Evolutionary conservation across 2,888 invertebrate species (phyloP).

Genomic region (Lamellibrachia columna): DNA sequence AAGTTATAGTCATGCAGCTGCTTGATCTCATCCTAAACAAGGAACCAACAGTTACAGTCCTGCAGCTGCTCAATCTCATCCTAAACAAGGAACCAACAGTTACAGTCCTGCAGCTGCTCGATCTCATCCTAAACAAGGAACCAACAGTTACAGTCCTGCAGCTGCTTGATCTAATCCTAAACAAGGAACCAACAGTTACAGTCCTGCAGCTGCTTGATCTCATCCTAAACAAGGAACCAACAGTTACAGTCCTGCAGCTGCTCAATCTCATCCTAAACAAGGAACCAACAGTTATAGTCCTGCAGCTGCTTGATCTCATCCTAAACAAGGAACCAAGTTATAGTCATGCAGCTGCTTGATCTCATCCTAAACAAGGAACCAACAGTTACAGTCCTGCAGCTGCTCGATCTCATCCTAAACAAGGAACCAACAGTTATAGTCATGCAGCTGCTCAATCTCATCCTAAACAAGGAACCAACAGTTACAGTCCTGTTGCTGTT

Average conservation of each 20-base stretch:
- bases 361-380: too few species aligned
- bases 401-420: conserved; percentile 58
- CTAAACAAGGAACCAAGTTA: neutral
- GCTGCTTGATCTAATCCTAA: neutral
- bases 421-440: neutral
- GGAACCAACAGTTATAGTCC: neutral
- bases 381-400: conserved; percentile 44
- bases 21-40: neutral
- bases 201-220: neutral
- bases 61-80: neutral
- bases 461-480: neutral
- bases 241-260: neutral
- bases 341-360: too few species aligned
- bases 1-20: neutral
- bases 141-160: neutral
- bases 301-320: neutral
- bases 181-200: neutral
- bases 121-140: neutral
- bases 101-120: neutral
- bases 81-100: neutral
- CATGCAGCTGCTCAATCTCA: neutral
- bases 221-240: neutral
- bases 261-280: neutral
- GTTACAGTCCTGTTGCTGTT: too few species aligned
- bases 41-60: neutral